A percentile compares a stretch with the other conserved stretches of the same genome.
These are phyloP conservation scores for Campylomormyrus numenius DNA, from an alignment of 2,113 vertebrate species.

Conservation along the genomic window DNA sequence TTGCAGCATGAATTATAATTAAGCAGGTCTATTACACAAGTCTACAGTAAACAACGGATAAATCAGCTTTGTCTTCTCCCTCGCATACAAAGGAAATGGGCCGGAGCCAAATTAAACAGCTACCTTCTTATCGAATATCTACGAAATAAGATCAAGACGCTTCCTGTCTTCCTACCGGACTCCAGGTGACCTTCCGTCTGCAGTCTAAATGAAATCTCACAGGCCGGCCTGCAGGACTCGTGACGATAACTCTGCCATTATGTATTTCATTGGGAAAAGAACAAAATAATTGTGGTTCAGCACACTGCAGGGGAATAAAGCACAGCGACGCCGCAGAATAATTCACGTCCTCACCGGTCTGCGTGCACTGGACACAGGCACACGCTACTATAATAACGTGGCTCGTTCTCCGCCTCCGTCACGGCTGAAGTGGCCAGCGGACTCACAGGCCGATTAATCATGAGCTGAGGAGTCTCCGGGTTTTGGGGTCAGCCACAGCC, in stretches of 20 bases:
- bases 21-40: constrained; percentile 10
- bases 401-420: neutral
- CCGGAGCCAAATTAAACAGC: constrained; percentile 1
- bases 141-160: neutral
- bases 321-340: neutral
- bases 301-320: neutral
- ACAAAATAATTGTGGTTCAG: neutral
- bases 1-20: constrained; percentile 5
- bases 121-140: neutral
- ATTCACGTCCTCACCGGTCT: neutral
- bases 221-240: neutral
- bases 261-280: neutral
- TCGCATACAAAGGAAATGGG: neutral
- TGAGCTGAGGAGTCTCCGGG: neutral
- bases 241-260: neutral
- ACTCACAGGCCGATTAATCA: neutral
- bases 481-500: neutral
- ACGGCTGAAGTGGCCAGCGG: neutral
- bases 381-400: neutral
- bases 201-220: neutral
- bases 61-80: neutral
- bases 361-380: neutral
- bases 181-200: neutral
- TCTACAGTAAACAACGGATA: neutral
- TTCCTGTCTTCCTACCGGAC: neutral